Evolutionary conservation across 2,888 invertebrate genomes (phyloP), one percentile per base, ranked within the genome.

Genomic region (Drosophila mayaguana): DNA sequence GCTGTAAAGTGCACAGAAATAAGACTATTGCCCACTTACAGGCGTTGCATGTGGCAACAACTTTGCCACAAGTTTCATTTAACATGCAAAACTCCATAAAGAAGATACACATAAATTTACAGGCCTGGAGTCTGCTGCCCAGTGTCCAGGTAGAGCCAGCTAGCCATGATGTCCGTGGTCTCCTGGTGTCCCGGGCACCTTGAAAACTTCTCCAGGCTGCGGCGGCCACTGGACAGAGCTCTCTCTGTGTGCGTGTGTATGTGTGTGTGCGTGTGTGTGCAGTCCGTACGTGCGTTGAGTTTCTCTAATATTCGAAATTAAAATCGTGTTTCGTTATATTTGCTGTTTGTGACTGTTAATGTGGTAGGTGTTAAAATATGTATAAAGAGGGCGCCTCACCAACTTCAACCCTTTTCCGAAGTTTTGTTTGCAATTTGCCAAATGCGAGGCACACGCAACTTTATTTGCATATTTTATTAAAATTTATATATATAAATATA

Each of bases 391-490:
- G 69, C 69, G 68, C 68, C 50, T 32, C 53, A 64, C 54, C 66
- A 69, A 64, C 60, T 73, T 78, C 48, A 80, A 81, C 83, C 81
- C 81, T 78, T 80, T 72, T 76, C 54, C 42, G 43, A 59, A 71
- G 60, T 78, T 81, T 75, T 75, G 59, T 75, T 84, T 79, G 76
- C 79, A 84, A 84, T 84, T 79, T 80, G 66, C 50, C 43, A 79
- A 75, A 68, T 78, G 51, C 64, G 64, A 75, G 63, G 57, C 80
- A 65, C 72, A 75, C 75, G 60, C 77, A 78, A 72, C 54, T 76
- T 80, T 84, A 88, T 88, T 85, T 85, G 88, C 83, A 86, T 80
- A 83, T 85, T 86, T 86, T 86, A 78, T 88, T 88, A 73, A 81
- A 81, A 78, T 38, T 8, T 38, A 60, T 59, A 64, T 60, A 12